Evolutionary conservation across 2,113 vertebrate species (phyloP).

Genomic region (Gobiocypris rarus): DNA sequence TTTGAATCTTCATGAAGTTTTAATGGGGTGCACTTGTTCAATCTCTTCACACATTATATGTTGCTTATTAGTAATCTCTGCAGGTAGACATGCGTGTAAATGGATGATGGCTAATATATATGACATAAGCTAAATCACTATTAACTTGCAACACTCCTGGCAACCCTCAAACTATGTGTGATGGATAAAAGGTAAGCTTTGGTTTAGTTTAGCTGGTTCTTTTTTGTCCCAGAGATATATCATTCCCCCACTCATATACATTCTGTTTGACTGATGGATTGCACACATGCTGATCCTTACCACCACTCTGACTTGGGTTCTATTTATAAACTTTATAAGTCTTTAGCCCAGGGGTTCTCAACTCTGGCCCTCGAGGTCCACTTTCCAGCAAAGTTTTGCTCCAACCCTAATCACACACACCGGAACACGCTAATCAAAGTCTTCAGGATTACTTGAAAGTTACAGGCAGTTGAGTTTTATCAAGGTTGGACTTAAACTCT

Average conservation of each 20-base stretch:
- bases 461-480: not conserved
- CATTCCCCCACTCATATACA: not conserved
- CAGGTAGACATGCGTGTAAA: not conserved
- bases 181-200: not conserved
- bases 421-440: no score
- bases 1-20: slow-evolving; percentile 20
- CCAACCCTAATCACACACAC: no score
- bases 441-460: no score
- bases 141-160: not conserved
- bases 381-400: no score
- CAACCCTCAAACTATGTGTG: not conserved
- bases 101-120: not conserved
- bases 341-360: not conserved
- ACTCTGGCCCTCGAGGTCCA: no score
- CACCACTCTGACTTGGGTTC: not conserved
- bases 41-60: slow-evolving; percentile 8
- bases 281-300: not conserved
- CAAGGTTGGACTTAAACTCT: not conserved
- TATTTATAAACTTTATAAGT: not conserved
- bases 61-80: not conserved
- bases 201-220: not conserved
- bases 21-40: slow-evolving; percentile 17
- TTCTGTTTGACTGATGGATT: not conserved
- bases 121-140: not conserved
- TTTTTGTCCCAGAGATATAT: not conserved